Evolutionary conservation across 1,140 invertebrate species (phyloP).

Genomic region (Bilobella aurantiaca): DNA sequence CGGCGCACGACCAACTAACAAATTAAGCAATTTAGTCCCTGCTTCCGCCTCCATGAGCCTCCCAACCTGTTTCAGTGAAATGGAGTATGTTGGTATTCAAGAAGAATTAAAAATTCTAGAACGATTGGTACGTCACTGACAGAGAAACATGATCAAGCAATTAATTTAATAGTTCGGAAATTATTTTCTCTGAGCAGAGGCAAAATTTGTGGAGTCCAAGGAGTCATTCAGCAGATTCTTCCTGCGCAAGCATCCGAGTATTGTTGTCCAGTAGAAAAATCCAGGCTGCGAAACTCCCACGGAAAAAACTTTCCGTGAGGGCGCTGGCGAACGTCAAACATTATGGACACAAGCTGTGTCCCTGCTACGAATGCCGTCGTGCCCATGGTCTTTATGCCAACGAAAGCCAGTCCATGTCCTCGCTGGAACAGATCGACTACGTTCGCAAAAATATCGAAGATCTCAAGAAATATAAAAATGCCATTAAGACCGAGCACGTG

Average conservation of each 20-base stretch:
- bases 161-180: neutral
- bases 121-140: neutral
- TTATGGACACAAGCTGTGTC: neutral
- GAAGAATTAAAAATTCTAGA: neutral
- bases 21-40: neutral
- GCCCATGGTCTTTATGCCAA: neutral
- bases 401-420: neutral
- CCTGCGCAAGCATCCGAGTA: neutral
- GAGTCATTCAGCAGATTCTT: neutral
- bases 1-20: neutral
- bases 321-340: neutral
- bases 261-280: neutral
- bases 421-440: neutral
- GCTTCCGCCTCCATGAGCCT: neutral
- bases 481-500: neutral
- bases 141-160: neutral
- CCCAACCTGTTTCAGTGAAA: neutral
- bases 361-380: neutral
- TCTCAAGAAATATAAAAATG: neutral
- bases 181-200: neutral
- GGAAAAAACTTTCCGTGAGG: neutral
- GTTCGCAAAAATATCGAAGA: conserved; percentile 3
- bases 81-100: neutral
- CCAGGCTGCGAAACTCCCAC: neutral
- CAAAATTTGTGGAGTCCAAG: neutral